Evolutionary conservation across 2,797 vertebrate genomes (phyloP).

Genomic region (Stomatorhinus walkeri): DNA sequence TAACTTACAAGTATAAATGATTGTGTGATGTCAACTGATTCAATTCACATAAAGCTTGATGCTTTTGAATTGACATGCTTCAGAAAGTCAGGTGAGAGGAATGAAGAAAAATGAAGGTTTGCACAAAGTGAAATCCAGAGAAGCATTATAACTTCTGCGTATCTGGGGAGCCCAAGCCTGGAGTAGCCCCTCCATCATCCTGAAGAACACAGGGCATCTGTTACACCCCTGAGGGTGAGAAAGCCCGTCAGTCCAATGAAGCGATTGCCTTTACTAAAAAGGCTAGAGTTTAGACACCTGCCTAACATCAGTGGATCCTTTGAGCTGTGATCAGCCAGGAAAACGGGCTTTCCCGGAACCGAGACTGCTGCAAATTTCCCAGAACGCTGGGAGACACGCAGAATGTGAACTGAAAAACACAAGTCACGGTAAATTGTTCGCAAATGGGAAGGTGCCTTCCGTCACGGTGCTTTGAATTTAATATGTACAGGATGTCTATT

Average conservation of each 20-base stretch:
- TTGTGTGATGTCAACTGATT: background rate
- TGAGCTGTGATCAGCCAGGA: background rate
- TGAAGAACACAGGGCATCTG: background rate
- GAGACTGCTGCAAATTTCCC: background rate
- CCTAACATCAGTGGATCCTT: slow-evolving; percentile 10
- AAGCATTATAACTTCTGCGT: background rate
- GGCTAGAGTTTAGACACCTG: background rate
- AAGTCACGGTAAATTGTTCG: background rate
- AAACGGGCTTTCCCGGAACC: background rate
- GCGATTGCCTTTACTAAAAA: background rate
- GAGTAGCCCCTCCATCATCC: background rate
- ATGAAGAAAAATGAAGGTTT: background rate
- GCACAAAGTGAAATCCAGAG: background rate
- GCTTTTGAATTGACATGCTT: background rate
- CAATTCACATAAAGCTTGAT: background rate
- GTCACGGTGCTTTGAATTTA: background rate
- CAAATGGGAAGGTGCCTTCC: background rate
- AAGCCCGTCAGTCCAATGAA: background rate
- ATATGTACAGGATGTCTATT: background rate
- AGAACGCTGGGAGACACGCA: background rate
- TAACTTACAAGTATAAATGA: background rate
- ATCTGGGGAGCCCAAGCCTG: background rate
- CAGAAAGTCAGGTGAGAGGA: background rate
- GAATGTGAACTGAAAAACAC: background rate
- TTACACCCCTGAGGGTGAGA: background rate